phyloP scores from a whole-genome alignment of 2,888 invertebrate genomes.

The Troglohyphantes excavatus region DNA sequence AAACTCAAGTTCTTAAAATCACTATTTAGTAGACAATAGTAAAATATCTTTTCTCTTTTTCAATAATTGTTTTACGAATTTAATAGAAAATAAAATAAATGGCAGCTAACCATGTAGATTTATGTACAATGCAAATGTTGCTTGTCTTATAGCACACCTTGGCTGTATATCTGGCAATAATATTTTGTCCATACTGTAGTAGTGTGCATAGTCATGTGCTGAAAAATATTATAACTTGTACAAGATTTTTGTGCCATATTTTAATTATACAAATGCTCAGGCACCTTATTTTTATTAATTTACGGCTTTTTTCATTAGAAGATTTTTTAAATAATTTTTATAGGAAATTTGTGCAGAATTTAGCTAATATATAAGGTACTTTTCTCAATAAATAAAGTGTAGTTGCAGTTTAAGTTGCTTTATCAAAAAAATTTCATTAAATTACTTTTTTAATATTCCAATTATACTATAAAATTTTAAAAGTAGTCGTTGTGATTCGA shows the following conservation, averaged over 20 bases:
- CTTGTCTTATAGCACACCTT: conserved; percentile 76
- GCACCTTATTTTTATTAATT: conserved; percentile 48
- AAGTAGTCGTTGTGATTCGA: too few species aligned
- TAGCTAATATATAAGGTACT: too few species aligned
- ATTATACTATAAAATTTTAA: too few species aligned
- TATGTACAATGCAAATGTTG: conserved; percentile 75
- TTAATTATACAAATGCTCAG: conserved; percentile 61
- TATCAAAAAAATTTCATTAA: neutral
- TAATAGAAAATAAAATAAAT: conserved; percentile 46
- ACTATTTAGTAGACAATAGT: conserved; percentile 17
- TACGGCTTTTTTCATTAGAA: neutral
- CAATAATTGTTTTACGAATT: conserved; percentile 34
- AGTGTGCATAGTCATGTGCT: conserved; percentile 62
- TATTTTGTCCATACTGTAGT: conserved; percentile 69
- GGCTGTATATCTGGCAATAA: conserved; percentile 79
- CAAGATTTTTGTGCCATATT: conserved; percentile 13
- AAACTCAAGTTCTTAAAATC: conserved; percentile 16
- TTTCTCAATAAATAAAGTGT: neutral
- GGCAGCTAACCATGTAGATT: conserved; percentile 75
- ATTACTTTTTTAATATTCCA: too few species aligned
- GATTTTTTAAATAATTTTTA: neutral
- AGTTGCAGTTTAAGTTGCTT: neutral
- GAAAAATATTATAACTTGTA: conserved; percentile 13
- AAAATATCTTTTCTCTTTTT: conserved; percentile 30
- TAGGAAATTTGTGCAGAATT: too few species aligned